Evolutionary conservation across 2,888 invertebrate genomes (phyloP), one percentile per base, ranked within the genome.

Genomic region (Plagiodera versicolora): DNA sequence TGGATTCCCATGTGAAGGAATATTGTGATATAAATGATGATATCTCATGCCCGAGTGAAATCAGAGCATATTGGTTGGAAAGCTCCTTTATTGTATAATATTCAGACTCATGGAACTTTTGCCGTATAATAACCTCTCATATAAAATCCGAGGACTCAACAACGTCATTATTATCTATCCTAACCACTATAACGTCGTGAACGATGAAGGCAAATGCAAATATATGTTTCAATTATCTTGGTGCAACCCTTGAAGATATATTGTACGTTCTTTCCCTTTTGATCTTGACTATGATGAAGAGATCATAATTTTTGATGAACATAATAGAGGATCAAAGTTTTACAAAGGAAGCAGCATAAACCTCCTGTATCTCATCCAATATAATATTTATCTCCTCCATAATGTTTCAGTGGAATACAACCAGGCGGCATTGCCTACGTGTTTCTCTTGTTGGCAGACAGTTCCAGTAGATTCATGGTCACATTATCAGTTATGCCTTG

Each of bases 401-500:
- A 53, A 61, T 54, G 53, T 54, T 49, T 57, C 57, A 46, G 53
- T 32, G 39, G 53, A 47, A 60, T 60, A 52, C 39, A 56, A 48
- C 32, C 9, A 32, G 32, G 49, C 56, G 17, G 49, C 60, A 52
- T 52, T 20, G 61, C 48, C 61, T 61, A 60, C 60, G 60, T 61
- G 56, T 60, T 65, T 53, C 55, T 61, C 54, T 57, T 52, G 60
- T 51, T 47, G 55, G 52, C 58, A 54, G 64, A 63, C 65, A 67
- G 61, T 61, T 65, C 64, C 63, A 65, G 60, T 56, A 65, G 64
- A 65, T 65, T 65, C 67, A 65, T 60, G 61, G 56, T 53, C 58
- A 46, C 55, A 63, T 65, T 63, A 65, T 65, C 14, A 56, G 61
- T 64, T 64, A 56, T 64, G 53, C 54, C 61, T 54, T 49, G 60